Conservation (phyloP, 2,888 invertebrate species). For the Tenthredo amoena region DNA sequence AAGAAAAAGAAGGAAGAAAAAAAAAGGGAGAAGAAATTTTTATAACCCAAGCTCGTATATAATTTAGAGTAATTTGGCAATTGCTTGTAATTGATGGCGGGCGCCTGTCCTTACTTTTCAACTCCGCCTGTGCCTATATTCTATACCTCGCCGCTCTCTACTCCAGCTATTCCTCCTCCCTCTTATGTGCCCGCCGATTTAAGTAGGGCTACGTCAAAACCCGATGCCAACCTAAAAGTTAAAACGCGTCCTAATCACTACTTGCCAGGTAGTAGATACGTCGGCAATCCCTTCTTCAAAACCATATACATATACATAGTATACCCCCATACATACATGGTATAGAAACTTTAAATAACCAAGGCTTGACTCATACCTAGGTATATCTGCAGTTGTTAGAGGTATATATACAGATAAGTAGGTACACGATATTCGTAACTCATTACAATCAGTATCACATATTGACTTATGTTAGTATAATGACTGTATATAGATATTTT, state of each 20-base stretch:
- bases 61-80: constrained; percentile 76
- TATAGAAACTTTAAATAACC: neutral
- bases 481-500: neutral
- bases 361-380: neutral
- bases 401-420: neutral
- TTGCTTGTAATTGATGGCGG: constrained; percentile 75
- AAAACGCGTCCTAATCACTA: constrained; percentile 47
- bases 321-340: neutral
- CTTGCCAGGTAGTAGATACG: constrained; percentile 43
- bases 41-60: constrained; percentile 64
- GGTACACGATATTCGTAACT: neutral
- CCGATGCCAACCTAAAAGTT: constrained; percentile 13
- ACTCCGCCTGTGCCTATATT: constrained; percentile 19
- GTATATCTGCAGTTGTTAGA: neutral
- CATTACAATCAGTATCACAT: neutral
- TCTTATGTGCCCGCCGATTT: constrained; percentile 13
- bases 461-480: neutral
- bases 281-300: neutral
- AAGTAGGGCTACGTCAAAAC: constrained; percentile 44
- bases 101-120: constrained; percentile 35
- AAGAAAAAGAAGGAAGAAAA: constrained; percentile 25
- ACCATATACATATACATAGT: neutral
- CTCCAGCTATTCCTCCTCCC: neutral
- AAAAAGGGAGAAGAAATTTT: constrained; percentile 53
- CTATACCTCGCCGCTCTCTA: neutral